Evolutionary conservation across 2,797 vertebrate genomes (phyloP).

Genomic region (Typhlichthys subterraneus): DNA sequence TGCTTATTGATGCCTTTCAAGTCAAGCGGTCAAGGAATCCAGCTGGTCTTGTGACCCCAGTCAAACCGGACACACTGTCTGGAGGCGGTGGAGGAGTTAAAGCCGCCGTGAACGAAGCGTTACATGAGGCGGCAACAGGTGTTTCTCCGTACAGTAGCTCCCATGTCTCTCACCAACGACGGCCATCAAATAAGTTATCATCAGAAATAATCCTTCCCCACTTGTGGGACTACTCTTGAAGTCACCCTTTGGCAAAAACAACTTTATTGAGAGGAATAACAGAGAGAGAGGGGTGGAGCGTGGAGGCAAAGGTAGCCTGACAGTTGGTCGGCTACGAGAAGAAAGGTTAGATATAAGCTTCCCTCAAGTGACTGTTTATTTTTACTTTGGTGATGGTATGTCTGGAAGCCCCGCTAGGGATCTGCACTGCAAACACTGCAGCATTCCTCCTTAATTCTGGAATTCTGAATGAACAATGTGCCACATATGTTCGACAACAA

Average conservation of each 20-base stretch:
- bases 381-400: slow-evolving; percentile 75
- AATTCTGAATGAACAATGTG: slow-evolving; percentile 72
- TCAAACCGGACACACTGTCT: slow-evolving; percentile 52
- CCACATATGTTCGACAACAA: slow-evolving; percentile 63
- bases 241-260: slow-evolving; percentile 4
- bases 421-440: slow-evolving; percentile 71
- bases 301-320: slow-evolving; percentile 29
- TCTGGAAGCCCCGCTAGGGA: slow-evolving; percentile 62
- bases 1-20: no score
- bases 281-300: slow-evolving; percentile 22
- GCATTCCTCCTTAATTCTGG: slow-evolving; percentile 81
- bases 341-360: slow-evolving; percentile 57
- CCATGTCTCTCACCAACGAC: no score
- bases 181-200: slow-evolving; percentile 58
- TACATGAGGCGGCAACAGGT: slow-evolving; percentile 47
- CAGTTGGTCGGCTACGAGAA: slow-evolving; percentile 29
- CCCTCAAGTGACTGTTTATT: slow-evolving; percentile 72
- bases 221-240: slow-evolving; percentile 18
- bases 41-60: slow-evolving; percentile 54
- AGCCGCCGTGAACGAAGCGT: no score
- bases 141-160: slow-evolving; percentile 30
- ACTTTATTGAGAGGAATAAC: slow-evolving; percentile 45
- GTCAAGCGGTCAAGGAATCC: slow-evolving; percentile 18
- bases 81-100: neutral
- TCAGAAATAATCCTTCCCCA: slow-evolving; percentile 66